Base-by-base conservation (phyloP, 2,797 vertebrate species). In the Argyrosomus regius region DNA sequence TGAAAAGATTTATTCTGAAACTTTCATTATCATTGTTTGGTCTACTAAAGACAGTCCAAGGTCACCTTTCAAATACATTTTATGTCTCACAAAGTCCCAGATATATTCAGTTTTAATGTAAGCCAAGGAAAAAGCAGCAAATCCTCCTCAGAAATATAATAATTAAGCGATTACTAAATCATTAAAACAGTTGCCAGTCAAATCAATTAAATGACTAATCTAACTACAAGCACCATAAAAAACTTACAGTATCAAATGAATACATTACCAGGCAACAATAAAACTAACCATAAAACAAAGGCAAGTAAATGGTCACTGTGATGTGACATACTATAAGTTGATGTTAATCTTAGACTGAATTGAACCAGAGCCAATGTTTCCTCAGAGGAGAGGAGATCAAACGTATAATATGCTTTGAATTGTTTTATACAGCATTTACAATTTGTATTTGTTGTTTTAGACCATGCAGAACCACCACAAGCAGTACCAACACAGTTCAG, bases 281-380 rank as follows among this genome's bases (percentile, higher is more conserved):
- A 75, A 81, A 71, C 24, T 9, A 14, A n/a, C 53, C 57, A 56
- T 72, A 60, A 75, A 61, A 66, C 26, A 58, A 24, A 16, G 12
- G 11, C 13, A 28, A 49, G 4, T 46, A 35, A 35, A 52, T 24
- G 20, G 13, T 50, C 45, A 60, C 20, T 39, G 48, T 41, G n/a
- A 20, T 50, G n/a, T 31, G 45, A 48, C 0, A n/a, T 31, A 61
- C 48, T 43, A 5, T 14, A 24, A 26, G 4, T 20, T 52, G 46
- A 53, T 53, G 52, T 60, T 22, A 43, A 59, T 59, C 39, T 46
- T 31, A 46, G 16, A 35, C 11, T 46, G 9, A 41, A 24, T 16
- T 54, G 12, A 1, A 57, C 52, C 43, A 10, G 9, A 10, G 16
- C 16, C 17, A 56, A 14, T 22, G 8, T 53, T 17, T 10, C 6